phyloP scores from a whole-genome alignment of 2,113 vertebrate species.

The Paracanthobrama guichenoti region DNA sequence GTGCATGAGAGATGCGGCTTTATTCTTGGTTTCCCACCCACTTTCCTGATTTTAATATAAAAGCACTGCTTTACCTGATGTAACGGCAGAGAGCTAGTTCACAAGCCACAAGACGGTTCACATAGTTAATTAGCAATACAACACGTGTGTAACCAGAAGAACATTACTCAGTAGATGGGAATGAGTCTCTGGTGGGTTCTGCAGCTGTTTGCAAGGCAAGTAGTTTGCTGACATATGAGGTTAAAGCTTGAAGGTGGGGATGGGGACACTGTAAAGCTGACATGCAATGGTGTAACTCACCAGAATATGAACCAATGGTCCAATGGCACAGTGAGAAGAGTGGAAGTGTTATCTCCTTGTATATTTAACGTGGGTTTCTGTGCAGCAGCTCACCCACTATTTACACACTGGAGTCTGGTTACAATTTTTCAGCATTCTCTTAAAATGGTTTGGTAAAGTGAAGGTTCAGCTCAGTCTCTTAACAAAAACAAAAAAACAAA shows the following conservation, averaged over 20 bases:
- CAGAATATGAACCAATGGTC: background rate
- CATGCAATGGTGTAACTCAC: slow-evolving; percentile 12
- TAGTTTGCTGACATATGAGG: slow-evolving; percentile 31
- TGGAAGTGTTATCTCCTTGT: background rate
- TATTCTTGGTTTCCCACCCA: slow-evolving; percentile 28
- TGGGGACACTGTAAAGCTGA: background rate
- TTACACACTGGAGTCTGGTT: background rate
- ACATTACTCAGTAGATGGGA: slow-evolving; percentile 32
- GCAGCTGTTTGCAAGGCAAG: slow-evolving; percentile 26
- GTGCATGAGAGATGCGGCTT: slow-evolving; percentile 5
- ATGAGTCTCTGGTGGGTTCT: slow-evolving; percentile 21
- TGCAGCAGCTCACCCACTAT: slow-evolving; percentile 19
- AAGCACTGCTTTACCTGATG: slow-evolving; percentile 7
- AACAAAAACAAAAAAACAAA: no score
- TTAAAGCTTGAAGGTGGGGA: background rate
- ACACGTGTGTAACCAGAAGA: background rate
- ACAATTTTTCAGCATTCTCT: background rate
- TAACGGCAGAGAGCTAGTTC: background rate
- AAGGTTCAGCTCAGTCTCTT: no score
- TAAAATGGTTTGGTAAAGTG: background rate
- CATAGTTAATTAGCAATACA: slow-evolving; percentile 20
- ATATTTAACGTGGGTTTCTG: background rate
- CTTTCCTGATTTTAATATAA: slow-evolving; percentile 24
- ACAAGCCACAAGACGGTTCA: slow-evolving; percentile 4
- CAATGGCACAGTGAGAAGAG: background rate